Evolutionary conservation across 2,113 vertebrate genomes (phyloP).

Genomic region (Salvator merianae): DNA sequence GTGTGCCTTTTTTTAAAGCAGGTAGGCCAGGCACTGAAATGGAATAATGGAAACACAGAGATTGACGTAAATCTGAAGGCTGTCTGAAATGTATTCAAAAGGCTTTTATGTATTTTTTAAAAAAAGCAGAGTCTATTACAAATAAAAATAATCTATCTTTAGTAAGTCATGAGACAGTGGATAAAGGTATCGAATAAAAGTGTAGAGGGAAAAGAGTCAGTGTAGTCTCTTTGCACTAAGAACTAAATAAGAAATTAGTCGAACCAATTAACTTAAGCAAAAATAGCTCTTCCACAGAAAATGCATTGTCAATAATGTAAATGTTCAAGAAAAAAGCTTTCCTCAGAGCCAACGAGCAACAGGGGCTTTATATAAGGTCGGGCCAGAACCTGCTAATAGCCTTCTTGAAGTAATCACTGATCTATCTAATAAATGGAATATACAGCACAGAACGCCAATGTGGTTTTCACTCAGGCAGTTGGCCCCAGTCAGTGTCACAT

Average conservation of each 20-base stretch:
- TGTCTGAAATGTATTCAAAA: constrained; percentile 4
- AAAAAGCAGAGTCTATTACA: neutral
- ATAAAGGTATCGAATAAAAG: neutral
- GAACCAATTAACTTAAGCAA: neutral
- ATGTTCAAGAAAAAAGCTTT: constrained; percentile 4
- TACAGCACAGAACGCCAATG: neutral
- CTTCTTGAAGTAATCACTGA: constrained; percentile 13
- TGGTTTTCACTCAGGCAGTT: neutral
- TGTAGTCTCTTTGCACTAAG: neutral
- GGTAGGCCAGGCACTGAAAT: neutral
- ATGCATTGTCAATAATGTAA: constrained; percentile 18
- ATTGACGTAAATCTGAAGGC: neutral
- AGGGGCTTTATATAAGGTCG: neutral
- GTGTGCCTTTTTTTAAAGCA: neutral
- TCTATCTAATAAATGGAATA: neutral
- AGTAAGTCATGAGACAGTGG: constrained; percentile 6
- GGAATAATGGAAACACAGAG: constrained; percentile 5
- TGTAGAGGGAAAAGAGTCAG: neutral
- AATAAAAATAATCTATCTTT: constrained; percentile 20
- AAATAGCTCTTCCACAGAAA: neutral
- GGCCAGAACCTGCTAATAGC: constrained; percentile 41
- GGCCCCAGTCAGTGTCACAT: neutral
- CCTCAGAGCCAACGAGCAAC: neutral
- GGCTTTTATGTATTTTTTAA: neutral
- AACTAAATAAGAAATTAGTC: constrained; percentile 33